Evolutionary conservation across 2,113 vertebrate genomes (phyloP).

Genomic region (Esox niger): DNA sequence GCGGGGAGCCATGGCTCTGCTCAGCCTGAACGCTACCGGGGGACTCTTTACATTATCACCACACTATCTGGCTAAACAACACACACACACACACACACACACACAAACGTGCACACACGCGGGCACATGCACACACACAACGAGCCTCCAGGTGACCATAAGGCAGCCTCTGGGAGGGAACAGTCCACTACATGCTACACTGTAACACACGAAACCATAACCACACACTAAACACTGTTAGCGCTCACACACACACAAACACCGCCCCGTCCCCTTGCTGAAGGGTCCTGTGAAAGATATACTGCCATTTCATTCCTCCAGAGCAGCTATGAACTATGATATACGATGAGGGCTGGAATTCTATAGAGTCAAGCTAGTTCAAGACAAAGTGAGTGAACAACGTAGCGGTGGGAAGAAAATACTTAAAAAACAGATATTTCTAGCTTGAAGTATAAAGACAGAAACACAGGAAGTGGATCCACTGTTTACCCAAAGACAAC

Average conservation of each 20-base stretch:
- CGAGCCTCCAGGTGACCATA: slow-evolving; percentile 67
- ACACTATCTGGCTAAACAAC: slow-evolving; percentile 65
- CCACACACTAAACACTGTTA: background rate
- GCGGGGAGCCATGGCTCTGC: slow-evolving; percentile 50
- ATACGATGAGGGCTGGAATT: slow-evolving; percentile 44
- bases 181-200: slow-evolving; percentile 21
- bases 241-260: slow-evolving; percentile 7
- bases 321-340: slow-evolving; percentile 52
- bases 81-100: slow-evolving; percentile 48
- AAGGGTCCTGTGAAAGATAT: slow-evolving; percentile 42
- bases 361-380: slow-evolving; percentile 32
- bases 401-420: background rate
- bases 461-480: slow-evolving; percentile 51
- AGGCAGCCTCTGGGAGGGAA: slow-evolving; percentile 57
- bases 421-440: slow-evolving; percentile 18
- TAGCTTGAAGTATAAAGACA: slow-evolving; percentile 32
- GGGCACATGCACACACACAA: slow-evolving; percentile 44
- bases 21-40: slow-evolving; percentile 72
- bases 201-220: slow-evolving; percentile 23
- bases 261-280: slow-evolving; percentile 21
- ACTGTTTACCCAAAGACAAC: slow-evolving; percentile 71
- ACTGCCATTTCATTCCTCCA: slow-evolving; percentile 56
- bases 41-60: slow-evolving; percentile 74
- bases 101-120: slow-evolving; percentile 53
- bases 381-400: slow-evolving; percentile 16